Evolutionary conservation across 2,113 vertebrate species (phyloP).

Genomic region (Gasterosteus aculeatus): DNA sequence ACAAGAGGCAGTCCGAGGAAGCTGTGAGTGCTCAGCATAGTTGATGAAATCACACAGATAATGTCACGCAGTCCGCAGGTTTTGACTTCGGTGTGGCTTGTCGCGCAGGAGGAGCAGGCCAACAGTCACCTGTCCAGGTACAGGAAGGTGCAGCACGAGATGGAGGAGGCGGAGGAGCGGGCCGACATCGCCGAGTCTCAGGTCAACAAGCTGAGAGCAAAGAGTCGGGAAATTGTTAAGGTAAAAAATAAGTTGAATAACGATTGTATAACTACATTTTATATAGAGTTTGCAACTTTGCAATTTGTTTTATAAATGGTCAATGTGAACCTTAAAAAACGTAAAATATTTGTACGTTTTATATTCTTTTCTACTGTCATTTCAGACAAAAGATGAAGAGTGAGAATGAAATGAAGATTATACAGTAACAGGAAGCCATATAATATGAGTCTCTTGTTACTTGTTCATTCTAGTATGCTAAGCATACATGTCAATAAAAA

Average conservation of each 20-base stretch:
- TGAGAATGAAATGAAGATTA: constrained; percentile 36
- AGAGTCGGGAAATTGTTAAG: constrained; percentile 82
- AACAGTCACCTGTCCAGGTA: constrained; percentile 78
- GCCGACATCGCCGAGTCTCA: constrained; percentile 87
- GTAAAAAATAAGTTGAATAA: constrained; percentile 43
- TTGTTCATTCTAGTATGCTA: constrained; percentile 28
- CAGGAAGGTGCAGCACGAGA: constrained; percentile 86
- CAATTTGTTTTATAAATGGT: neutral
- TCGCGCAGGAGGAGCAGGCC: constrained; percentile 77
- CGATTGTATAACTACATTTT: neutral
- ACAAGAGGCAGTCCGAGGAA: constrained; percentile 83
- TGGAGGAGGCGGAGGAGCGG: constrained; percentile 87
- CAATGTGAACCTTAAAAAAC: neutral
- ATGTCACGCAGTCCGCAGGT: neutral
- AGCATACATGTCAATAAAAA: constrained; percentile 68
- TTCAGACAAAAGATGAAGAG: constrained; percentile 75
- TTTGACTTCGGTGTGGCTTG: constrained; percentile 25
- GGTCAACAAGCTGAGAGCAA: constrained; percentile 86
- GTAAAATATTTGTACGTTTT: neutral
- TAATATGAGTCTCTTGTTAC: constrained; percentile 75
- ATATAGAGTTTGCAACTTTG: neutral
- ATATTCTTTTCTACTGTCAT: constrained; percentile 26
- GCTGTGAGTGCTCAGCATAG: constrained; percentile 71
- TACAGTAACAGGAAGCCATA: constrained; percentile 65
- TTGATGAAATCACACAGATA: neutral